Conservation (phyloP, 2,797 vertebrate species). For the Artibeus lituratus region DNA sequence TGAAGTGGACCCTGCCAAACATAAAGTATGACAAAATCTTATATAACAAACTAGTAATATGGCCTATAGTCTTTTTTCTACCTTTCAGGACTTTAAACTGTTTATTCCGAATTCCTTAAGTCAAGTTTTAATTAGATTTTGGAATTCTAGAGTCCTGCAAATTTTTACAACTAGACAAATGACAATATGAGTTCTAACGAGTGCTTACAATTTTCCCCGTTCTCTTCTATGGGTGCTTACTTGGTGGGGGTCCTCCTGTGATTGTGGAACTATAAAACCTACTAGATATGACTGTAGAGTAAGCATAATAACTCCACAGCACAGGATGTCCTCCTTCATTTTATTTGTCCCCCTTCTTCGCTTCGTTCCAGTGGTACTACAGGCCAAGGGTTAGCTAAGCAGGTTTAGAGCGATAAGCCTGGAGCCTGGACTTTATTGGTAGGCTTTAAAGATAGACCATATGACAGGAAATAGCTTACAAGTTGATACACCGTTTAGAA, state of each 20-base stretch:
- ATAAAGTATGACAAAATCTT: constrained; percentile 24
- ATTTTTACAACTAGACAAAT: background rate
- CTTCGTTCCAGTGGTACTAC: background rate
- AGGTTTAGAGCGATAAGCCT: background rate
- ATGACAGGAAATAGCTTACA: background rate
- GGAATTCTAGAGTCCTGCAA: background rate
- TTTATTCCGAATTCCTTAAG: background rate
- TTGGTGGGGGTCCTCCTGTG: background rate
- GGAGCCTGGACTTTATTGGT: background rate
- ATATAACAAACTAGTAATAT: background rate
- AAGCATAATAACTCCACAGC: background rate
- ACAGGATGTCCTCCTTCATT: background rate
- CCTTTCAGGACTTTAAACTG: background rate
- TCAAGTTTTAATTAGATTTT: background rate
- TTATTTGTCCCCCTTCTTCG: background rate
- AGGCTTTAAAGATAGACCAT: background rate
- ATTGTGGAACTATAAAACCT: background rate
- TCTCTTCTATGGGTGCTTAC: background rate
- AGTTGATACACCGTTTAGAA: background rate
- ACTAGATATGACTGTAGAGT: background rate
- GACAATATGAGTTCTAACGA: background rate
- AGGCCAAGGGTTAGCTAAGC: background rate
- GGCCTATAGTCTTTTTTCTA: background rate
- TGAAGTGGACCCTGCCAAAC: background rate
- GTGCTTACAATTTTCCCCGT: background rate